Percentiles rank a stretch among this genome's conserved stretches.
phyloP scores from a whole-genome alignment of 2,888 invertebrate genomes.

The Mythimna ferrago region DNA sequence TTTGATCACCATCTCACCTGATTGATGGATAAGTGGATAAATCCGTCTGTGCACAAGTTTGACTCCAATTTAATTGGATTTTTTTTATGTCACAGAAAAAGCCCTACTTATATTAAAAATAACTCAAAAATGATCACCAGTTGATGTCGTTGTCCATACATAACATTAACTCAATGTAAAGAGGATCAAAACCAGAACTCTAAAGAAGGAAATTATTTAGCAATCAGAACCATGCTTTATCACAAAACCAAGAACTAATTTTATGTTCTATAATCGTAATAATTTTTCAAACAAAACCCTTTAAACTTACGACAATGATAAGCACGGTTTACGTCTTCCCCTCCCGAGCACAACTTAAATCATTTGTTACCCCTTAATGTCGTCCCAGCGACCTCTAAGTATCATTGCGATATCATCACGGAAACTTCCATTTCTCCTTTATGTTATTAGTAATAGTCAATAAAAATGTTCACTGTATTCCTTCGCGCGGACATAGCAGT shows the following conservation, averaged over 20 bases:
- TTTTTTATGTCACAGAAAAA: too few species aligned
- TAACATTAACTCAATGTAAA: too few species aligned
- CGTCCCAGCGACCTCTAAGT: conserved; percentile 57
- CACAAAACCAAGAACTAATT: conserved; percentile 21
- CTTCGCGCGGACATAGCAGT: conserved; percentile 77
- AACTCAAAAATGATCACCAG: too few species aligned
- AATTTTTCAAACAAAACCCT: conserved; percentile 44
- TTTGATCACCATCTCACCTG: too few species aligned
- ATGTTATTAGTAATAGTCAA: conserved; percentile 82
- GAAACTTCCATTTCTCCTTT: conserved; percentile 71
- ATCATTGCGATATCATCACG: conserved; percentile 66
- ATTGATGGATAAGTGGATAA: too few species aligned
- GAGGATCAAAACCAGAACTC: too few species aligned
- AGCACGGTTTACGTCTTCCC: conserved; percentile 38
- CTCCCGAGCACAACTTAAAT: conserved; percentile 56
- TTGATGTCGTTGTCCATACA: too few species aligned
- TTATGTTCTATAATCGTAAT: conserved; percentile 12
- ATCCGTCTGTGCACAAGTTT: too few species aligned
- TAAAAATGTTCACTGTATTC: conserved; percentile 82
- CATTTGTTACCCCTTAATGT: conserved; percentile 62
- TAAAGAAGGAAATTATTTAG: background rate
- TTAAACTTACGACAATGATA: conserved; percentile 48
- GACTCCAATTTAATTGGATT: too few species aligned
- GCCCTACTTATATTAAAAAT: too few species aligned
- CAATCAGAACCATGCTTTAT: background rate